These are phyloP conservation scores for Siniperca undulata DNA, from an alignment of 2,797 vertebrate genomes.

Conservation along the genomic window DNA sequence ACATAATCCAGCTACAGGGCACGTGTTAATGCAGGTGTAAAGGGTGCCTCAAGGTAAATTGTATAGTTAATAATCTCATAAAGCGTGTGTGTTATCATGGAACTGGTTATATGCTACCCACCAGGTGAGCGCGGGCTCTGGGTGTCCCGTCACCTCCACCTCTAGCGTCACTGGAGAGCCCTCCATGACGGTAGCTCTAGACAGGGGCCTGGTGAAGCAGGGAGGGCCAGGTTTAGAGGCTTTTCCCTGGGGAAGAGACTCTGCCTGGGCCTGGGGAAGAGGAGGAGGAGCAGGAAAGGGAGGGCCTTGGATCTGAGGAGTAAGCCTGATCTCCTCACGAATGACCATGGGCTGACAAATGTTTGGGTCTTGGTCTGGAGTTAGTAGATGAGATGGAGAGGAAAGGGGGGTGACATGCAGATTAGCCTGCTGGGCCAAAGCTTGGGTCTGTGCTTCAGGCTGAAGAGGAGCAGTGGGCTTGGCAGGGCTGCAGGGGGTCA, in stretches of 20 bases:
- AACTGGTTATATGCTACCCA: constrained; percentile 95
- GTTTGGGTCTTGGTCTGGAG: constrained; percentile 82
- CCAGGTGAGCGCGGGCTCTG: constrained; percentile 94
- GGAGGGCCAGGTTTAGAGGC: constrained; percentile 87
- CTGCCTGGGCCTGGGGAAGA: constrained; percentile 73
- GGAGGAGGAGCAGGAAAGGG: constrained; percentile 44
- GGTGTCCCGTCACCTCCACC: constrained; percentile 94
- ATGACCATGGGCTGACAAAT: constrained; percentile 86
- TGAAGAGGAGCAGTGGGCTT: constrained; percentile 37
- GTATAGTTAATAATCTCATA: constrained; percentile 9
- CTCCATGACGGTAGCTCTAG: constrained; percentile 91
- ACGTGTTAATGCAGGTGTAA: constrained; percentile 25
- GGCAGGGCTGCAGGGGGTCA: constrained; percentile 35
- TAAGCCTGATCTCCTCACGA: constrained; percentile 89
- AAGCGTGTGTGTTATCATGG: constrained; percentile 63
- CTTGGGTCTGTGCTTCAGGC: constrained; percentile 69
- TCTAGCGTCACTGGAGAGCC: constrained; percentile 95
- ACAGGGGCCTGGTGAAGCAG: constrained; percentile 90
- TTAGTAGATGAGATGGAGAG: constrained; percentile 78
- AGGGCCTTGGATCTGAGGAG: constrained; percentile 78
- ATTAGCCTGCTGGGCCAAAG: constrained; percentile 76
- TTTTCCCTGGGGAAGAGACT: constrained; percentile 81
- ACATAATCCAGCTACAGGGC: background rate
- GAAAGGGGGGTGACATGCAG: constrained; percentile 87
- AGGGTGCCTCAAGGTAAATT: background rate